These are phyloP conservation scores for Ptychodera flava DNA, from an alignment of 35 echinoderm and acorn worm genomes.

Conservation along the genomic window DNA sequence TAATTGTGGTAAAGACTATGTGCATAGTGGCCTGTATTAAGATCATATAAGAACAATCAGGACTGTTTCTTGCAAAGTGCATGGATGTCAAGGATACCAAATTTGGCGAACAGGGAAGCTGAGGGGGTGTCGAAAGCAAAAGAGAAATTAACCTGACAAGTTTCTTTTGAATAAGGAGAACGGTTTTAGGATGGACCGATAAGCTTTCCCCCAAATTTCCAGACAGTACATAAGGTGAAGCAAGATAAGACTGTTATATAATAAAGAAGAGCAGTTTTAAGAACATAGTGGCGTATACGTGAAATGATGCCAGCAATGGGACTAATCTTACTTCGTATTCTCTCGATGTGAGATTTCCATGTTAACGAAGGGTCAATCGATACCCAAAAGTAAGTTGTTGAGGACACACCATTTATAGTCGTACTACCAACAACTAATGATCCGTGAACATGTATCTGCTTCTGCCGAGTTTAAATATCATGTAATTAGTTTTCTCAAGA, in stretches of 20 bases:
- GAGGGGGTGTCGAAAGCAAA: neutral
- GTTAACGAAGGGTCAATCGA: slow-evolving; percentile 6
- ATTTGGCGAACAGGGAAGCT: neutral
- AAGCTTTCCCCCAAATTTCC: neutral
- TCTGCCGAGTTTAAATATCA: slow-evolving; percentile 9
- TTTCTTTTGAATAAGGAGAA: neutral
- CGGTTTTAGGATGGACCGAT: neutral
- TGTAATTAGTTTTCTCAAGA: slow-evolving; percentile 30
- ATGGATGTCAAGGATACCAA: neutral
- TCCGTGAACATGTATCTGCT: neutral
- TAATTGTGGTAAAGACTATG: neutral
- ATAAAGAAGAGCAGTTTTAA: neutral
- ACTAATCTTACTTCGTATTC: neutral
- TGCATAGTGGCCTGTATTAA: neutral
- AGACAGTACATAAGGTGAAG: neutral
- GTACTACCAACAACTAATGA: slow-evolving; percentile 9
- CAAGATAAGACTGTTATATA: neutral
- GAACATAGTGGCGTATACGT: neutral
- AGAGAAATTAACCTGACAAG: neutral
- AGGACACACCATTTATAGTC: neutral
- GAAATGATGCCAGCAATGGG: neutral
- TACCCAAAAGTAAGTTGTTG: neutral
- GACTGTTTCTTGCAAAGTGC: neutral
- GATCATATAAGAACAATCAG: neutral
- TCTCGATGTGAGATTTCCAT: slow-evolving; percentile 4